Percentiles rank a stretch among this genome's conserved stretches.
Conservation (phyloP, 2,797 vertebrate genomes). For the Salmo trutta region DNA sequence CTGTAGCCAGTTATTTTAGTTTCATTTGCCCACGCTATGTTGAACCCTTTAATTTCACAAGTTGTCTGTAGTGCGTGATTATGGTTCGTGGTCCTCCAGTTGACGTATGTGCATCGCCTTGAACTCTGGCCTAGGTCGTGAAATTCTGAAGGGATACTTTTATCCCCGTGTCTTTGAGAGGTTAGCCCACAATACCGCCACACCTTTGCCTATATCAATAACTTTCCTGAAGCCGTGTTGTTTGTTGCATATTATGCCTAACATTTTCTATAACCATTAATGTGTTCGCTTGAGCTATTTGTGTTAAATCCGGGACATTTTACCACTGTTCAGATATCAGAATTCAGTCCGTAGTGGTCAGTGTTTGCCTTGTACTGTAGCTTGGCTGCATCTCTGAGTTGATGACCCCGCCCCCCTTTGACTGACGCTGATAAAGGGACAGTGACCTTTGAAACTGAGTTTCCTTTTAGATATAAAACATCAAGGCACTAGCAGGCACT, state of each 20-base stretch:
- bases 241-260: neutral
- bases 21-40: constrained; percentile 24
- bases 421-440: too few species aligned
- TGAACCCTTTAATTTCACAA: constrained; percentile 45
- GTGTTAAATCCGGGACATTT: too few species aligned
- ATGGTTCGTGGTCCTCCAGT: constrained; percentile 41
- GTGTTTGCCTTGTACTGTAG: too few species aligned
- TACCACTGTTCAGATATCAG: too few species aligned
- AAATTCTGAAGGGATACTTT: neutral
- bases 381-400: too few species aligned
- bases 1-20: constrained; percentile 22
- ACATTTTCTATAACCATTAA: neutral
- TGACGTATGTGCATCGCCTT: constrained; percentile 21
- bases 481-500: neutral
- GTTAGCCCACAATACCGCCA: neutral
- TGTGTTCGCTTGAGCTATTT: too few species aligned
- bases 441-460: too few species aligned
- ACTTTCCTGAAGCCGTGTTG: neutral
- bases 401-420: too few species aligned
- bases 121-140: constrained; percentile 5
- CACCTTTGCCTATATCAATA: neutral
- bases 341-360: neutral
- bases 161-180: neutral
- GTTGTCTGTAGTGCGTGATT: constrained; percentile 17
- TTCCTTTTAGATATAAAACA: too few species aligned